phyloP scores from a whole-genome alignment of 2,113 vertebrate genomes.

The Micromys minutus region DNA sequence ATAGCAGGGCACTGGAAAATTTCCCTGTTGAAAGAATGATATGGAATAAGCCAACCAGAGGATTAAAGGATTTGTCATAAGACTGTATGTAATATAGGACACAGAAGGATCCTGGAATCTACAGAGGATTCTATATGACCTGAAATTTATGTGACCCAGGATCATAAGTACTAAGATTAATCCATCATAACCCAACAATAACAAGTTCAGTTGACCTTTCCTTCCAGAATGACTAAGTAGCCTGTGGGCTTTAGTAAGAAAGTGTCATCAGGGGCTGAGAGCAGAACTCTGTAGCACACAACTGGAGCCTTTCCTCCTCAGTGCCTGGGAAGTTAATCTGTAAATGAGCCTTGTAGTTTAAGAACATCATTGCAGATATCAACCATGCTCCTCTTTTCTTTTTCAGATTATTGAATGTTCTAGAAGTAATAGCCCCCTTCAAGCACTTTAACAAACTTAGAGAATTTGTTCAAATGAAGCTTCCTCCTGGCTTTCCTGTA shows the following conservation, averaged over 20 bases:
- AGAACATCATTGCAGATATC: background rate
- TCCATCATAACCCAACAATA: background rate
- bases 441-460: slow-evolving; percentile 99
- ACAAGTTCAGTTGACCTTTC: background rate
- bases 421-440: slow-evolving; percentile 99
- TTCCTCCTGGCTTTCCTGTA: slow-evolving; percentile 98
- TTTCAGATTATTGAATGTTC: slow-evolving; percentile 96
- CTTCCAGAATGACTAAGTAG: background rate
- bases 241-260: background rate
- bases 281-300: background rate
- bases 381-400: background rate
- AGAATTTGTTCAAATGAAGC: slow-evolving; percentile 99
- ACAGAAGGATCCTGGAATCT: background rate
- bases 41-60: background rate
- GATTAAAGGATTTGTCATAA: background rate
- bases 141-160: background rate
- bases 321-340: background rate
- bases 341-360: background rate
- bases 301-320: background rate
- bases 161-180: background rate
- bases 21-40: background rate
- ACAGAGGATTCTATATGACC: background rate
- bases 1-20: background rate
- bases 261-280: background rate
- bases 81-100: background rate